A percentile compares a stretch with the other conserved stretches of the same genome.
These are phyloP conservation scores for Melitaea cinxia DNA, from an alignment of 1,140 invertebrate species.

Conservation along the genomic window DNA sequence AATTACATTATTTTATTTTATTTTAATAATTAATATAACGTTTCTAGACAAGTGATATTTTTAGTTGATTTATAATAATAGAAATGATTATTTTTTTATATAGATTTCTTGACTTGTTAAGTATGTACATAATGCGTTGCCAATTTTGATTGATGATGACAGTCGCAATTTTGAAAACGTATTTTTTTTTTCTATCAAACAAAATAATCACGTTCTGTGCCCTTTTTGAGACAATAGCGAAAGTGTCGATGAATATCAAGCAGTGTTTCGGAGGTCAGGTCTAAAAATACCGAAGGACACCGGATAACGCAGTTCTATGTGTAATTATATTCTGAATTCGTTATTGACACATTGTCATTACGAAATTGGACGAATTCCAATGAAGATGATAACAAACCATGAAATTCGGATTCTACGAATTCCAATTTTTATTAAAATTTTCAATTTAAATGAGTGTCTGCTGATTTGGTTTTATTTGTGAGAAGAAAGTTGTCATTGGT, in stretches of 20 bases:
- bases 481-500: too few relatives aligned
- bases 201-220: slow-evolving; percentile 52
- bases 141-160: slow-evolving; percentile 28
- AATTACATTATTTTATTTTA: too few relatives aligned
- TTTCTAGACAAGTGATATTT: too few relatives aligned
- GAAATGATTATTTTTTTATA: too few relatives aligned
- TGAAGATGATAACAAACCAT: background rate
- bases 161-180: slow-evolving; percentile 36
- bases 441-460: too few relatives aligned
- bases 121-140: slow-evolving; percentile 1
- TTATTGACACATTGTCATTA: slow-evolving; percentile 10
- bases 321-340: slow-evolving; percentile 19
- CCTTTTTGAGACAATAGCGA: slow-evolving; percentile 61
- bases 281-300: slow-evolving; percentile 55
- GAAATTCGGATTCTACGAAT: too few relatives aligned
- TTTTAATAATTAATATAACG: too few relatives aligned
- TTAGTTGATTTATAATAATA: too few relatives aligned
- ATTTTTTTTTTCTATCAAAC: slow-evolving; percentile 44
- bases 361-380: slow-evolving; percentile 13
- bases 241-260: slow-evolving; percentile 57
- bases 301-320: slow-evolving; percentile 35
- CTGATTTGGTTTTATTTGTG: too few relatives aligned
- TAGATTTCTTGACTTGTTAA: too few relatives aligned
- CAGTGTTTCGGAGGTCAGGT: slow-evolving; percentile 47
- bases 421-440: too few relatives aligned